Base-by-base conservation (phyloP, 1,140 invertebrate species). In the Hesperophylax magnus region DNA sequence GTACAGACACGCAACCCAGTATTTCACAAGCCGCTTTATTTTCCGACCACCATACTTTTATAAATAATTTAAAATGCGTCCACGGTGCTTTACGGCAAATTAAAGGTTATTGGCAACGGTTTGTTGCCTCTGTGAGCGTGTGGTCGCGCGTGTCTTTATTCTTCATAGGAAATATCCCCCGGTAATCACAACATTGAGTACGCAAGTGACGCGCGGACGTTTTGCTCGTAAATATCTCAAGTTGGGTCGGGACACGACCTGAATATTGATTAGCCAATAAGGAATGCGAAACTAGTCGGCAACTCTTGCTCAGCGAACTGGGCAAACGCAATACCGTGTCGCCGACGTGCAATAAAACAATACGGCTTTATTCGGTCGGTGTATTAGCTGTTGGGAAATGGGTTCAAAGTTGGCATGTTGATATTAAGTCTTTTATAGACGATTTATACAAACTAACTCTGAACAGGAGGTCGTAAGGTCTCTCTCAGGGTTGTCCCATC, bases 211-310 rank as follows among this genome's bases (percentile, higher is more conserved):
- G 67, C 47, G 67, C 67, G 67, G 22, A 71, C 67, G 39, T 52
- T 65, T 71, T 52, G 67, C 67, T 24, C 31, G 67, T 71, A 71
- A 71, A 71, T 71, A 71, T 71, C 67, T 71, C 67, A 71, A 71
- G 67, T 71, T 8, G n/a, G 63, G 67, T 24, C 67, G n/a, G 67
- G 11, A 71, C 67, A 18, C n/a, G 18, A n/a, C n/a, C 14, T 47
- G 67, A 71, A 71, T 71, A 71, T 71, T 71, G 67, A 71, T 71
- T 20, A 2, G 56, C n/a, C 17, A 1, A 14, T 5, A 6, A 22
- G 56, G 56, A 18, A 47, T 47, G 22, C 56, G 6, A 58, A 58
- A 58, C 56, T 58, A 20, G n/a, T 20, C 56, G 22, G n/a, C 56
- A 18, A 22, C 56, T 22, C n/a, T 18, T 22, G 56, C 7, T 22